A percentile compares a stretch with the other conserved stretches of the same genome.
Evolutionary conservation across 1,140 invertebrate species (phyloP).

Genomic region (Epicauta chinensis): DNA sequence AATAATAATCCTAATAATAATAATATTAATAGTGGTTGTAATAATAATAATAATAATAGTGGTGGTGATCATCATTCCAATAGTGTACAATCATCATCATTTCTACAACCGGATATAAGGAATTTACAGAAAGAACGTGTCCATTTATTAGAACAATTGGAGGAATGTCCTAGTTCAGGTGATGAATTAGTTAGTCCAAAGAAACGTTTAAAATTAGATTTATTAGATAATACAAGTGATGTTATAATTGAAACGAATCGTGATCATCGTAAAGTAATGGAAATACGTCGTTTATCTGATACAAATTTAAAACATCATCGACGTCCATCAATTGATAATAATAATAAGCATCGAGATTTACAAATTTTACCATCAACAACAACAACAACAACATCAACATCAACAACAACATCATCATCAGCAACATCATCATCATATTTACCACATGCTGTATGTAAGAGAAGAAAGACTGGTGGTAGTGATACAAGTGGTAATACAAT

Average conservation of each 20-base stretch:
- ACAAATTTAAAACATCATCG: conserved; percentile 47
- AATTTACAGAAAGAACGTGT: conserved; percentile 65
- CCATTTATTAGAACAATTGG: conserved; percentile 62
- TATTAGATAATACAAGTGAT: conserved; percentile 43
- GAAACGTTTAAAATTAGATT: conserved; percentile 58
- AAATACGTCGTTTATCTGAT: conserved; percentile 49
- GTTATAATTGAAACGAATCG: conserved; percentile 42
- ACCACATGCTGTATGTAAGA: conserved; percentile 41
- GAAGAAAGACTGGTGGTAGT: conserved; percentile 42
- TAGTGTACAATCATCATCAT: conserved; percentile 3
- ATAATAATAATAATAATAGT: no score
- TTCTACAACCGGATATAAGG: conserved; percentile 53
- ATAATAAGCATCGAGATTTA: conserved; percentile 32
- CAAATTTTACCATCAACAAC: conserved; percentile 25
- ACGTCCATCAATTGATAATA: conserved; percentile 46
- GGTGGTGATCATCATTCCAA: conserved; percentile 5
- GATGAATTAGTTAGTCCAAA: conserved; percentile 59
- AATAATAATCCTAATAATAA: no score
- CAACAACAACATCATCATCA: no score
- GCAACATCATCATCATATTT: conserved; percentile 21
- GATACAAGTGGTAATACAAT: conserved; percentile 34
- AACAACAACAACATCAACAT: background rate
- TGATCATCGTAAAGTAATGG: conserved; percentile 50
- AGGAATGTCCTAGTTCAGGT: conserved; percentile 65
- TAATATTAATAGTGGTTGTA: no score